Conservation (phyloP, 2,113 vertebrate species). For the Hiodon tergisus region DNA sequence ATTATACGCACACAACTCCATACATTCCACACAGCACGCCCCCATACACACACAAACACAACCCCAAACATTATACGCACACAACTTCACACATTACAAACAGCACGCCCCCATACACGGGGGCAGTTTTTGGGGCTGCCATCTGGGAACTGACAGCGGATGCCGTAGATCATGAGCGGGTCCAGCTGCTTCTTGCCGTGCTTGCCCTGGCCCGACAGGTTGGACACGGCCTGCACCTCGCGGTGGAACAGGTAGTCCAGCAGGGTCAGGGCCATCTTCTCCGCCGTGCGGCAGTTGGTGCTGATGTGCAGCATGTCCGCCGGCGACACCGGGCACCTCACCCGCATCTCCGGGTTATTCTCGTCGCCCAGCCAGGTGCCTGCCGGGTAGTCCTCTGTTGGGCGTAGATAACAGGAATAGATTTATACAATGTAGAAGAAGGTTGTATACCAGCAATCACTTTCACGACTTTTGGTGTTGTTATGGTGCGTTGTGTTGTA, state of each 20-base stretch:
- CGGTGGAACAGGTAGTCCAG: constrained; percentile 96
- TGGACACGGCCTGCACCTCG: constrained; percentile 94
- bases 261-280: constrained; percentile 94
- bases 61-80: no score
- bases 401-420: constrained; percentile 10
- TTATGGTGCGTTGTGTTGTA: no score
- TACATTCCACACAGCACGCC: neutral
- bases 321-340: constrained; percentile 85
- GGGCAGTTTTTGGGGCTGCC: no score
- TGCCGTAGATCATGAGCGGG: constrained; percentile 95
- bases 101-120: neutral
- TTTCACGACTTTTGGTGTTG: no score
- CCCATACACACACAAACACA: no score
- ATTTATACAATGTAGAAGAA: no score
- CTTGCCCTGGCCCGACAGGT: constrained; percentile 93
- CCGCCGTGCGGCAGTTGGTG: constrained; percentile 90
- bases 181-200: constrained; percentile 97
- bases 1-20: neutral
- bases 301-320: constrained; percentile 94
- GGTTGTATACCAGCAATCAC: no score
- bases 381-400: constrained; percentile 81
- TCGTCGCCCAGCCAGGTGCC: constrained; percentile 97
- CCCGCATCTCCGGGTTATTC: constrained; percentile 88
- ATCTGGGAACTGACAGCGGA: constrained; percentile 79
- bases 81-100: neutral